Evolutionary conservation across 2,113 vertebrate genomes (phyloP).

Genomic region (Coptodon bakossiorum): DNA sequence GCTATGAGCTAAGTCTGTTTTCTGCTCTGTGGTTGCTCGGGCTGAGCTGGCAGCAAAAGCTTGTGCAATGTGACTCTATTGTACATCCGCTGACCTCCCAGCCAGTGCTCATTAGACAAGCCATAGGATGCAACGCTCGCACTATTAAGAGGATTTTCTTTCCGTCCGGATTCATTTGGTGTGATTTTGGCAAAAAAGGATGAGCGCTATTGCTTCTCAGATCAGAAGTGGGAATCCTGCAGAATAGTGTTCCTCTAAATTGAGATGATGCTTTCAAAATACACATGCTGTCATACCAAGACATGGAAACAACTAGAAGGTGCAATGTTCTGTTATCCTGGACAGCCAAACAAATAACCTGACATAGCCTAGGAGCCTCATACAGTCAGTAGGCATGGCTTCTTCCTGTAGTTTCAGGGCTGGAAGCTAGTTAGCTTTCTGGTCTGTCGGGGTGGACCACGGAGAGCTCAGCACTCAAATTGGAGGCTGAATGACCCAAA

Average conservation of each 20-base stretch:
- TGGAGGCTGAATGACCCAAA: constrained; percentile 34
- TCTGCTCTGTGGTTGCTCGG: constrained; percentile 25
- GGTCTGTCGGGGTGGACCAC: constrained; percentile 16
- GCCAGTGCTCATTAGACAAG: constrained; percentile 49
- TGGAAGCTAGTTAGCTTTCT: background rate
- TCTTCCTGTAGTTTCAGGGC: background rate
- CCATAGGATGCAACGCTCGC: constrained; percentile 14
- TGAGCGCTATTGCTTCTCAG: background rate
- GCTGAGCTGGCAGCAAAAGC: constrained; percentile 21
- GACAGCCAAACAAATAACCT: background rate
- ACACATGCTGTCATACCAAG: background rate
- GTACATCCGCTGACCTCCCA: constrained; percentile 48
- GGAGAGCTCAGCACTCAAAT: constrained; percentile 4
- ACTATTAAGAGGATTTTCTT: constrained; percentile 48
- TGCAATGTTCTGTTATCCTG: background rate
- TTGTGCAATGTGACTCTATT: constrained; percentile 29
- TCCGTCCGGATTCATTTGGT: background rate
- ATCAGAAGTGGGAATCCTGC: constrained; percentile 12
- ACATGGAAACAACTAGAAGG: background rate
- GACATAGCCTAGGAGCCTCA: background rate
- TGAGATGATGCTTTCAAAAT: background rate
- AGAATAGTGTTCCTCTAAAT: background rate
- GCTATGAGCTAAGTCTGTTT: constrained; percentile 47
- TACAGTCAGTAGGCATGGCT: background rate
- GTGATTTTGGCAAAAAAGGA: background rate